Evolutionary conservation across 2,797 vertebrate species (phyloP).

Genomic region (Martes flavigula): DNA sequence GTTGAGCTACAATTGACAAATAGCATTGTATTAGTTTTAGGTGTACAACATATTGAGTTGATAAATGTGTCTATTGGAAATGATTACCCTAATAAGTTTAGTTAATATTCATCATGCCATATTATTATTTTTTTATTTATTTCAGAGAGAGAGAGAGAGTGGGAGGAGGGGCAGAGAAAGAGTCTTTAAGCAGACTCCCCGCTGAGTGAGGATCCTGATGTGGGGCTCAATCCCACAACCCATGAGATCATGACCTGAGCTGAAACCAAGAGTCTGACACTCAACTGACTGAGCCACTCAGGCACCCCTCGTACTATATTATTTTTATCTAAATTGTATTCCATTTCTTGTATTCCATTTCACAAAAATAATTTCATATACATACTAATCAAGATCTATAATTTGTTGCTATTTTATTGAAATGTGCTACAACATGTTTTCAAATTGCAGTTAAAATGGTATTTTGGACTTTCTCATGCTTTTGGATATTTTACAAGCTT

Average conservation of each 20-base stretch:
- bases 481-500: not conserved
- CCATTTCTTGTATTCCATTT: not conserved
- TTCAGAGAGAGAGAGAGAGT: not conserved
- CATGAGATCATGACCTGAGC: not conserved
- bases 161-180: not conserved
- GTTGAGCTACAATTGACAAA: not conserved
- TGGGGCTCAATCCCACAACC: not conserved
- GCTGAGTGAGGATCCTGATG: not conserved
- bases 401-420: not conserved
- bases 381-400: not conserved
- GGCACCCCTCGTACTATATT: not conserved
- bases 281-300: not conserved
- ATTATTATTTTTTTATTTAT: not conserved
- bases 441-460: not conserved
- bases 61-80: not conserved
- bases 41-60: not conserved
- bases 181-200: not conserved
- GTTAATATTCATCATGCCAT: not conserved
- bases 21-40: not conserved
- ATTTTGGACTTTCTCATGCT: not conserved
- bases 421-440: not conserved
- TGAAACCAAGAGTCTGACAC: not conserved
- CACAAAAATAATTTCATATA: not conserved
- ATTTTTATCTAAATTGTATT: not conserved
- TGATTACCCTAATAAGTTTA: not conserved